Evolutionary conservation across 1,140 invertebrate species (phyloP), one percentile per base, ranked within the genome.

Genomic region (Trachymyrmex cornetzi): DNA sequence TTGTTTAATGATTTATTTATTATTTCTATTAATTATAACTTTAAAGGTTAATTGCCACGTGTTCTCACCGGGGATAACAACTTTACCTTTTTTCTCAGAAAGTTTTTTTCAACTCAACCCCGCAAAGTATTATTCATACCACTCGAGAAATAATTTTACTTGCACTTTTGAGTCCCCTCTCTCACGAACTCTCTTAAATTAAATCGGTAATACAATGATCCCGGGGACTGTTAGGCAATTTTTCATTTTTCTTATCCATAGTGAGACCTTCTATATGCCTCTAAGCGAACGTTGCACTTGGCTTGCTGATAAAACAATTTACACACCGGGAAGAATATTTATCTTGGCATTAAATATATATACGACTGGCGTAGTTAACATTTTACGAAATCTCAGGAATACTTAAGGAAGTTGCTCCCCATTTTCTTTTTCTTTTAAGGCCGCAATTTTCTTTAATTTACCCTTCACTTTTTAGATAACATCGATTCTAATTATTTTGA

Each of bases 401-500:
- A 48, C 48, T 71, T 24, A 30, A 30, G 63, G 30, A 44, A 77
- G 9, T n/a, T n/a, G n/a, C 14, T 4, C 38, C 2, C 22, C 3
- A 16, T 34, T n/a, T 3, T 55, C 14, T 67, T 69, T 80, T 80
- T 22, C 24, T 27, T 1, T 12, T 38, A 9, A 11, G 2, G 9
- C 12, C 27, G n/a, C 22, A 57, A 69, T 22, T 30, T 30, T 50
- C 27, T 79, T 53, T 79, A 34, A 38, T 57, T 53, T 55, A 55
- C 22, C 7, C 14, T 55, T 69, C 11, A 24, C 16, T 44, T 1
- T 55, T 81, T 57, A 53, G 1, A 55, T 27, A 55, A 71, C 2
- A 48, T 81, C 48, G 64, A 44, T 69, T 24, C 22, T 38, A 81
- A 81, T 81, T 81, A 71, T 81, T 38, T 81, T 16, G 14, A 53